A percentile compares a stretch with the other conserved stretches of the same genome.
Conservation (phyloP, 1,140 invertebrate species). For the Liolophura sinensis region DNA sequence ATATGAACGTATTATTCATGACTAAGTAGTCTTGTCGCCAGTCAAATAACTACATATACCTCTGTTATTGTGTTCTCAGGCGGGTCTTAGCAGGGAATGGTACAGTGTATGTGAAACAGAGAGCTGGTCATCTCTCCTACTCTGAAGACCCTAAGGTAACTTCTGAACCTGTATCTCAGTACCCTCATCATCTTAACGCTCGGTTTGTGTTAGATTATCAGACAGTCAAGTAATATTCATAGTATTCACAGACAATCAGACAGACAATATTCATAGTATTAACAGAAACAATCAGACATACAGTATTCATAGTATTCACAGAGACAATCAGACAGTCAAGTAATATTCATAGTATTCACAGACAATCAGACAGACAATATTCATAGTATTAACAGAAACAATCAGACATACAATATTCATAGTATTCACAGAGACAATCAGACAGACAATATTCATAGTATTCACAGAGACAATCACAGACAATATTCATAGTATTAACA, state of each 20-base stretch:
- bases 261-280: not conserved
- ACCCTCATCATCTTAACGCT: too few relatives aligned
- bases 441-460: not conserved
- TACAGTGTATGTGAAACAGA: constrained; percentile 82
- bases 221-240: too few relatives aligned
- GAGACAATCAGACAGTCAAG: too few relatives aligned
- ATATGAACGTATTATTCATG: constrained; percentile 13
- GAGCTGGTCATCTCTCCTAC: constrained; percentile 86
- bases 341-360: too few relatives aligned
- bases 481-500: not conserved
- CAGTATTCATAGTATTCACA: too few relatives aligned
- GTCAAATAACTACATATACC: too few relatives aligned
- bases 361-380: too few relatives aligned
- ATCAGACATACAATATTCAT: too few relatives aligned
- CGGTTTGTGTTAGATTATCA: too few relatives aligned
- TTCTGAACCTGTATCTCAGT: not conserved
- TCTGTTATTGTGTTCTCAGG: constrained; percentile 54
- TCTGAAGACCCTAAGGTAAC: constrained; percentile 77
- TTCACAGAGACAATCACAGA: too few relatives aligned
- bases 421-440: not conserved
- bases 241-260: not conserved
- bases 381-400: too few relatives aligned
- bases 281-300: too few relatives aligned
- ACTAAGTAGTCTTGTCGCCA: constrained; percentile 4
- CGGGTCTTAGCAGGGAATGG: constrained; percentile 71